A percentile compares a stretch with the other conserved stretches of the same genome.
phyloP scores from a whole-genome alignment of 2,113 vertebrate genomes.

The Toxotes chatareus region DNA sequence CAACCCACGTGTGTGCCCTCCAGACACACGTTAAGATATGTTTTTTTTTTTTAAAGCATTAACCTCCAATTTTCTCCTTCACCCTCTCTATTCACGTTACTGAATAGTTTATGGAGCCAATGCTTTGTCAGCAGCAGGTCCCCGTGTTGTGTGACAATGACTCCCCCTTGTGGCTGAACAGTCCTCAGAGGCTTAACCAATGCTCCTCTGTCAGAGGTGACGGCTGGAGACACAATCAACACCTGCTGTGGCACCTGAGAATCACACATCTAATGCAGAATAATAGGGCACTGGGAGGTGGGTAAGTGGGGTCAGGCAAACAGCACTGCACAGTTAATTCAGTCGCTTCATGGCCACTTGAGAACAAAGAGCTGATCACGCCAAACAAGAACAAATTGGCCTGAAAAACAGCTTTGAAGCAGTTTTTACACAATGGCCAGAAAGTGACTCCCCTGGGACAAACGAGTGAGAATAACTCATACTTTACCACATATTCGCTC shows the following conservation, averaged over 20 bases:
- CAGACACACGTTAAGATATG: background rate
- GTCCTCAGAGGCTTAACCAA: conserved; percentile 39
- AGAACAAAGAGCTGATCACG: conserved; percentile 32
- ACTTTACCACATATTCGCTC: conserved; percentile 64
- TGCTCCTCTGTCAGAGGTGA: conserved; percentile 15
- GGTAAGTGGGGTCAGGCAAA: conserved; percentile 5
- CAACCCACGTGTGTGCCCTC: background rate
- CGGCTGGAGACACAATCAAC: conserved; percentile 61
- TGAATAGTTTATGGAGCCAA: background rate
- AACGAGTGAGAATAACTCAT: conserved; percentile 51
- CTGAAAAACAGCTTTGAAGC: background rate
- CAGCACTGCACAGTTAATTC: conserved; percentile 25
- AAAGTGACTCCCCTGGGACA: conserved; percentile 51
- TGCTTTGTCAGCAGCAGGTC: background rate
- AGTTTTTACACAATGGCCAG: conserved; percentile 48
- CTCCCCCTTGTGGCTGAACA: conserved; percentile 52
- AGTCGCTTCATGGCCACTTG: conserved; percentile 61
- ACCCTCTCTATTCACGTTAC: background rate
- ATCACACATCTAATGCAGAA: conserved; percentile 42
- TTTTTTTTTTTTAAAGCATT: background rate
- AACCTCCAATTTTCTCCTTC: background rate
- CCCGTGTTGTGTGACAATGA: background rate
- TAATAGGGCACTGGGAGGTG: background rate
- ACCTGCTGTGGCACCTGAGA: conserved; percentile 47
- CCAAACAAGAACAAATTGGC: conserved; percentile 20